phyloP scores from a whole-genome alignment of 2,113 vertebrate species.

The Channa argus region DNA sequence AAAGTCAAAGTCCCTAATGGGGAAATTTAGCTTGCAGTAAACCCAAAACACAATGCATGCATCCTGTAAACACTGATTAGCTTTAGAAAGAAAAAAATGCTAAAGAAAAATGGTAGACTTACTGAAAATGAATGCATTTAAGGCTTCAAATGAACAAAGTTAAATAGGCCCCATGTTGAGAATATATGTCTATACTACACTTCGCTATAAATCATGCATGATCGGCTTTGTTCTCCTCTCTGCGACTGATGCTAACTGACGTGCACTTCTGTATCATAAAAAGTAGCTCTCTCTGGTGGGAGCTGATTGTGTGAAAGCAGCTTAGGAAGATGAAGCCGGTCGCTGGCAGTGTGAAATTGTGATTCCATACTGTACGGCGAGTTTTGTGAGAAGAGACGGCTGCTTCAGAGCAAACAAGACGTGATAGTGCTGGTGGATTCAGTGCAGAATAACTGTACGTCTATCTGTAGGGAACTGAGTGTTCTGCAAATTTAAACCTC shows the following conservation, averaged over 20 bases:
- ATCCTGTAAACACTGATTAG: constrained; percentile 28
- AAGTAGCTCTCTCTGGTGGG: constrained; percentile 50
- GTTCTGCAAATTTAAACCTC: constrained; percentile 17
- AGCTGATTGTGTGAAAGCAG: constrained; percentile 60
- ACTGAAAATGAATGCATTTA: not conserved
- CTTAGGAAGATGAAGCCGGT: constrained; percentile 54
- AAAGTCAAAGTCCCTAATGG: constrained; percentile 30
- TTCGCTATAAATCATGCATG: constrained; percentile 38
- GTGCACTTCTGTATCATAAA: constrained; percentile 46
- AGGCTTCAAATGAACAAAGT: constrained; percentile 20
- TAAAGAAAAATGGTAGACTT: not conserved
- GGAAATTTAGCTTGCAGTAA: constrained; percentile 41
- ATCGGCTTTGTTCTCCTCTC: constrained; percentile 40
- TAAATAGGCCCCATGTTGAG: not conserved
- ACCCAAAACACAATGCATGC: not conserved
- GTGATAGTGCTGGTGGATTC: constrained; percentile 32
- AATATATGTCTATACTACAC: constrained; percentile 7
- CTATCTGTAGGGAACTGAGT: not conserved
- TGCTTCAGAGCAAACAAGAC: constrained; percentile 49
- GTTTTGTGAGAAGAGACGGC: constrained; percentile 43
- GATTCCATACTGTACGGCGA: constrained; percentile 37
- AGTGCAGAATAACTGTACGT: constrained; percentile 3
- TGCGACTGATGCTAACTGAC: constrained; percentile 56
- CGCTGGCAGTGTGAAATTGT: constrained; percentile 56
- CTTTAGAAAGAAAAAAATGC: constrained; percentile 2